These are phyloP conservation scores for Mnemiopsis leidyi DNA, from an alignment of 37 sponge, comb jelly and placozoan genomes.

Conservation along the genomic window DNA sequence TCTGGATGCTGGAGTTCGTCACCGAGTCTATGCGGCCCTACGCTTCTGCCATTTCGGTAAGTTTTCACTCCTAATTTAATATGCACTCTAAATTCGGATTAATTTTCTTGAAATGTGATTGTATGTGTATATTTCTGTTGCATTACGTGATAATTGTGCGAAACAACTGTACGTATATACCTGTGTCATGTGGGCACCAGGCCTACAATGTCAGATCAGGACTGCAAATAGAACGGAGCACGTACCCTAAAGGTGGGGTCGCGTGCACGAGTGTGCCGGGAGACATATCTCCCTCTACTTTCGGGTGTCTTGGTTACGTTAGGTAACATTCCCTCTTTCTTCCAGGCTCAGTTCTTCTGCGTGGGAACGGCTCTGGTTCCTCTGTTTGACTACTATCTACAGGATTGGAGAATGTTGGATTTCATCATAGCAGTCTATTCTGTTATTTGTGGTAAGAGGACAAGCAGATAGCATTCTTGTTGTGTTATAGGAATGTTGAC, in stretches of 20 bases:
- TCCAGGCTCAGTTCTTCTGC: conserved; percentile 59
- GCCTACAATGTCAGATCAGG: background rate
- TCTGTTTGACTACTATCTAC: conserved; percentile 36
- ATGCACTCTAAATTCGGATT: background rate
- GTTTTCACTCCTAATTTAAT: background rate
- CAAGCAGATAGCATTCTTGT: too few relatives aligned
- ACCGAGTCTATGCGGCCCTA: conserved; percentile 15
- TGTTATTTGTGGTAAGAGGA: conserved; percentile 1
- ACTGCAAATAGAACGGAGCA: background rate
- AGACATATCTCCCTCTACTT: too few relatives aligned
- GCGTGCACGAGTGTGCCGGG: too few relatives aligned
- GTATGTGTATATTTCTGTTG: background rate
- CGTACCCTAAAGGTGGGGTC: too few relatives aligned
- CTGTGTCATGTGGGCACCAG: background rate
- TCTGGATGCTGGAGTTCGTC: conserved; percentile 64
- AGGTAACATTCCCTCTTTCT: background rate
- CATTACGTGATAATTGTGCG: background rate
- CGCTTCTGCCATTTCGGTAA: conserved; percentile 60
- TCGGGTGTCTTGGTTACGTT: background rate
- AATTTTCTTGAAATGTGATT: background rate
- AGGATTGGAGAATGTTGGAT: conserved; percentile 35
- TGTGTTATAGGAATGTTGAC: too few relatives aligned
- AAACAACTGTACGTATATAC: background rate
- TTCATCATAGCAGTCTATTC: conserved; percentile 47
- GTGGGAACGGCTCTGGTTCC: conserved; percentile 56